These are phyloP conservation scores for Rhingia campestris DNA, from an alignment of 2,888 invertebrate species.

Conservation along the genomic window DNA sequence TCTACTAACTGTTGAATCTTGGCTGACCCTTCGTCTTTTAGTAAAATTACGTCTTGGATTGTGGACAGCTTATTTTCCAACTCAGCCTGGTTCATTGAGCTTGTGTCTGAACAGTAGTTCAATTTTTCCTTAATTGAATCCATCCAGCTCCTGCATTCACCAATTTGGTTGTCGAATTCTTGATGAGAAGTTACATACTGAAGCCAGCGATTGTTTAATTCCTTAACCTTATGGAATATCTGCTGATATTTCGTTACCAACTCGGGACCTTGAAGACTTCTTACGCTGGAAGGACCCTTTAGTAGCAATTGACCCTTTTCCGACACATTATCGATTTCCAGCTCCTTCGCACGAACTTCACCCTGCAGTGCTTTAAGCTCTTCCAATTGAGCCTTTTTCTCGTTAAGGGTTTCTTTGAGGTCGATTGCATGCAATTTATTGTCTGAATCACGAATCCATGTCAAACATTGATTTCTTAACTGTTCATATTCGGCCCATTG, in stretches of 20 bases:
- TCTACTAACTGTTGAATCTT: conserved; percentile 95
- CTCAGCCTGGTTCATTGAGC: conserved; percentile 92
- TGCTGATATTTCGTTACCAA: conserved; percentile 96
- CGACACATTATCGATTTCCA: conserved; percentile 95
- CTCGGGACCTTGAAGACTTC: conserved; percentile 93
- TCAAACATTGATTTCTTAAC: conserved; percentile 91
- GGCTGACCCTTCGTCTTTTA: conserved; percentile 95
- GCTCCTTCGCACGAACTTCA: conserved; percentile 93
- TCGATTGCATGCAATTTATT: conserved; percentile 94
- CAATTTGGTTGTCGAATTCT: conserved; percentile 91
- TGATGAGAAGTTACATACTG: conserved; percentile 94
- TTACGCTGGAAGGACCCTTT: conserved; percentile 88
- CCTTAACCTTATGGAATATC: conserved; percentile 94
- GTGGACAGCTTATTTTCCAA: conserved; percentile 92
- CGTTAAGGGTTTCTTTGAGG: conserved; percentile 90
- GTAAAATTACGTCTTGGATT: conserved; percentile 93
- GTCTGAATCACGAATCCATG: conserved; percentile 95
- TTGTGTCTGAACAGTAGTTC: conserved; percentile 93
- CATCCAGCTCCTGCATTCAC: conserved; percentile 92
- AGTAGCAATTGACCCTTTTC: conserved; percentile 94
- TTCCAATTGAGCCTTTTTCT: conserved; percentile 93
- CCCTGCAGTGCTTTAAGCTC: conserved; percentile 91
- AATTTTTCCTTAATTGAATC: conserved; percentile 91
- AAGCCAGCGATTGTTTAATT: conserved; percentile 95
- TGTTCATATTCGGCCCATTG: conserved; percentile 96